Conservation (phyloP, 2,888 invertebrate genomes). For the Drosophila mimetica region DNA sequence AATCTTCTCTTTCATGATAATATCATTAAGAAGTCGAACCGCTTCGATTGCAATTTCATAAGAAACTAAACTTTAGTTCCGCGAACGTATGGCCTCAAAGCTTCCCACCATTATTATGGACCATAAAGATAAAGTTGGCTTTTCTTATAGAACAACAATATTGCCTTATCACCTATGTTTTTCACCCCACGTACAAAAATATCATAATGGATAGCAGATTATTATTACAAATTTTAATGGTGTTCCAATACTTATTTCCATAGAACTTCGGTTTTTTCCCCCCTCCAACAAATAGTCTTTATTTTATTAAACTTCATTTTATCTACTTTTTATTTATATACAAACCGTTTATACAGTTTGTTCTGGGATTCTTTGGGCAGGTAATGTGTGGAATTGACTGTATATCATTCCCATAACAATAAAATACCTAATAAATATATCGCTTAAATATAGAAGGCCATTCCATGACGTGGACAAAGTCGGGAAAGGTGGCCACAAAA, state of each 20-base stretch:
- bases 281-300: too few relatives aligned
- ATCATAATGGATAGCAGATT: neutral
- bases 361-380: slow-evolving; percentile 1
- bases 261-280: neutral
- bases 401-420: slow-evolving; percentile 2
- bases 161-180: neutral
- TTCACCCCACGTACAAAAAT: neutral
- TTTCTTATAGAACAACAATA: neutral
- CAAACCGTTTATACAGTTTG: too few relatives aligned
- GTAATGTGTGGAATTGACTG: slow-evolving; percentile 12
- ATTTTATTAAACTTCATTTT: neutral
- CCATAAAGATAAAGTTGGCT: slow-evolving; percentile 21
- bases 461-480: slow-evolving; percentile 85
- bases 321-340: too few relatives aligned
- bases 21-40: neutral
- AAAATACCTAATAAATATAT: slow-evolving; percentile 69
- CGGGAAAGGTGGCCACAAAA: slow-evolving; percentile 85
- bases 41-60: neutral
- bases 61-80: slow-evolving; percentile 9
- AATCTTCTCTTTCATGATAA: neutral
- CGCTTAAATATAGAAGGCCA: slow-evolving; percentile 85
- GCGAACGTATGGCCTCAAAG: neutral
- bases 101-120: slow-evolving; percentile 1
- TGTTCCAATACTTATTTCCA: too few relatives aligned
- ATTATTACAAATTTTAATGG: neutral